Percentiles rank a stretch among this genome's conserved stretches.
Conservation (phyloP, 2,888 invertebrate genomes). For the Odontocerum albicorne region DNA sequence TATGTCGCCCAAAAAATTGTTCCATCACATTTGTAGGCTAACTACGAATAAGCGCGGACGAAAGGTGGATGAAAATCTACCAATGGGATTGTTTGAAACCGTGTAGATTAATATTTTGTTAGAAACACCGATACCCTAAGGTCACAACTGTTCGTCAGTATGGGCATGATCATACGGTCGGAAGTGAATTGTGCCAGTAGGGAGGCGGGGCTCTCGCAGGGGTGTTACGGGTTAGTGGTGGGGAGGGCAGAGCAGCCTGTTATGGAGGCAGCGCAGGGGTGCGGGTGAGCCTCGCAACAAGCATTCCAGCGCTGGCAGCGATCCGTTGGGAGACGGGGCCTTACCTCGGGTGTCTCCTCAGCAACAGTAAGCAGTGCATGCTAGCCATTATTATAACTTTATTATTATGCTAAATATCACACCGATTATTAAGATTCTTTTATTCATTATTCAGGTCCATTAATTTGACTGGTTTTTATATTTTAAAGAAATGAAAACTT, state of each 20-base stretch:
- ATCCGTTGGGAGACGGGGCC: conserved; percentile 31
- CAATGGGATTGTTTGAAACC: background rate
- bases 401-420: no score
- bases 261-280: background rate
- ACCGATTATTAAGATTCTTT: no score
- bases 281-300: background rate
- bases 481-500: no score
- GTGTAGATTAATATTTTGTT: background rate
- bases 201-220: background rate
- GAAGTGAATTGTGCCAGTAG: conserved; percentile 6
- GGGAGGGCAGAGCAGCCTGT: background rate
- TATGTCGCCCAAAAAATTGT: background rate
- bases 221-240: background rate
- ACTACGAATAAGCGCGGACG: background rate
- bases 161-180: conserved; percentile 31
- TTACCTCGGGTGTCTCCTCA: conserved; percentile 32
- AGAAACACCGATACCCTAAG: background rate
- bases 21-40: background rate
- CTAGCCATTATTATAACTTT: conserved; percentile 15
- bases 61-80: background rate
- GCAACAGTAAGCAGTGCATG: conserved; percentile 28
- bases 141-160: conserved; percentile 9
- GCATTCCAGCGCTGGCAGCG: conserved; percentile 11
- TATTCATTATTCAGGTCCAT: no score
- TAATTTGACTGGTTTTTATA: no score